Base-by-base conservation (phyloP, 2,113 vertebrate genomes). In the Eudyptes chrysolophus region DNA sequence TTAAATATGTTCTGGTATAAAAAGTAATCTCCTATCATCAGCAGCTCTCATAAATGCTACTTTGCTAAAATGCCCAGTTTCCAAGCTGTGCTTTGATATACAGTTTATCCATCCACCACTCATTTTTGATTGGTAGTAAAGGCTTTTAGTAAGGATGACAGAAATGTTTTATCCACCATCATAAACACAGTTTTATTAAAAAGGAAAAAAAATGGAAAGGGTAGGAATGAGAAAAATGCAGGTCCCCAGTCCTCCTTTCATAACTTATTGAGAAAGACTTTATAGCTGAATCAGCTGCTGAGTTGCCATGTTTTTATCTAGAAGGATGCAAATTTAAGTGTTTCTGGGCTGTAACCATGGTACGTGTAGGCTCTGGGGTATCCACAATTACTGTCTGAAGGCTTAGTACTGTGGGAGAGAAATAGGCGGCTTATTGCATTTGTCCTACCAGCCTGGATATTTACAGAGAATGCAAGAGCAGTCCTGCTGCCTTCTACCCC, bases 241-340 rank as follows among this genome's bases (percentile, higher is more conserved):
- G 78, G 78, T 95, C 94, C 68, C 62, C 62, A 90, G 75, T 82
- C 38, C 42, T 89, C 40, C 83, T 87, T 93, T 94, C 87, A 74
- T 94, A 96, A 96, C 70, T 97, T 96, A 94, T 66, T 89, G 89
- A 81, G 81, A 80, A 75, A 82, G 96, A 95, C 81, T 95, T 97
- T 94, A 58, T 54, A 90, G 95, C 94, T 97, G 97, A 97, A 84
- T 97, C 97, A 97, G 96, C 96, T 96, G 97, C 95, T 97, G 93
- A 96, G 81, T 74, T 94, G 93, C 71, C 0, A 11, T 57, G 89
- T 91, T 97, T 95, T 92, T 80, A 77, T 87, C 87, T 2, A 1
- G 49, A 21, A 85, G 70, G 89, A 97, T 94, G 96, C 70, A 93
- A 92, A 95, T 95, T 72, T 32, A 84, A 95, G 89, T 66, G 66